Percentiles rank a stretch among this genome's conserved stretches.
Conservation (phyloP, 2,113 vertebrate species). For the Corythornis madagascariensis region DNA sequence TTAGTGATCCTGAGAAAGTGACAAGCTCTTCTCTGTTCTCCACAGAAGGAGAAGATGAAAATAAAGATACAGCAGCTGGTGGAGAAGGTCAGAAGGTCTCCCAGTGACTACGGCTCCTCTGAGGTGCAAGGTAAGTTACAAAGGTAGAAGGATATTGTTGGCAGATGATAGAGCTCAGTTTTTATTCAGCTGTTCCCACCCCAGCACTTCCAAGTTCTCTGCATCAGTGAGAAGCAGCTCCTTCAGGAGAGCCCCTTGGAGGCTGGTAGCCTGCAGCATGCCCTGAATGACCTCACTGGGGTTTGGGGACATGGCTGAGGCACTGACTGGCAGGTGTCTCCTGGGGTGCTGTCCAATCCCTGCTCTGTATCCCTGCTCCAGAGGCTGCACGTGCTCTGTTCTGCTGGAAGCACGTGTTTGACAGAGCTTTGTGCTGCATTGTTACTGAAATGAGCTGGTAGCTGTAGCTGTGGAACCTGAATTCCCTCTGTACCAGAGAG, state of each 20-base stretch:
- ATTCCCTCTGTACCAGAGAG: neutral
- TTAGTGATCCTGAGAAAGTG: neutral
- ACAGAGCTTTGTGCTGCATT: neutral
- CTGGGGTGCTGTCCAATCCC: neutral
- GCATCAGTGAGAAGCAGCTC: neutral
- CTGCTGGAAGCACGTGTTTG: neutral
- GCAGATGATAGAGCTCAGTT: neutral
- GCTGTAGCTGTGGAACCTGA: neutral
- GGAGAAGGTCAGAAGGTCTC: slow-evolving; percentile 83
- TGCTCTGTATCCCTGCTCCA: neutral
- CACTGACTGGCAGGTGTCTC: neutral
- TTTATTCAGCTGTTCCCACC: slow-evolving; percentile 13
- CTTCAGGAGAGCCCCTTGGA: neutral
- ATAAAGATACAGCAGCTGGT: slow-evolving; percentile 86
- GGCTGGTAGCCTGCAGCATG: neutral
- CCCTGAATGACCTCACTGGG: neutral
- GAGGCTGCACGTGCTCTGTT: neutral
- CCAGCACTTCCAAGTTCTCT: neutral
- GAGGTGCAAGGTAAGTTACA: slow-evolving; percentile 84
- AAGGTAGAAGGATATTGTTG: neutral
- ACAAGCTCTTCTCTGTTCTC: neutral
- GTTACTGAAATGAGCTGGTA: neutral
- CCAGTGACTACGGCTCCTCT: slow-evolving; percentile 81
- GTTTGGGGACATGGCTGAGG: neutral
- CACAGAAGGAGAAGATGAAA: slow-evolving; percentile 87